Evolutionary conservation across 2,888 invertebrate genomes (phyloP).

Genomic region (Carabus problematicus): DNA sequence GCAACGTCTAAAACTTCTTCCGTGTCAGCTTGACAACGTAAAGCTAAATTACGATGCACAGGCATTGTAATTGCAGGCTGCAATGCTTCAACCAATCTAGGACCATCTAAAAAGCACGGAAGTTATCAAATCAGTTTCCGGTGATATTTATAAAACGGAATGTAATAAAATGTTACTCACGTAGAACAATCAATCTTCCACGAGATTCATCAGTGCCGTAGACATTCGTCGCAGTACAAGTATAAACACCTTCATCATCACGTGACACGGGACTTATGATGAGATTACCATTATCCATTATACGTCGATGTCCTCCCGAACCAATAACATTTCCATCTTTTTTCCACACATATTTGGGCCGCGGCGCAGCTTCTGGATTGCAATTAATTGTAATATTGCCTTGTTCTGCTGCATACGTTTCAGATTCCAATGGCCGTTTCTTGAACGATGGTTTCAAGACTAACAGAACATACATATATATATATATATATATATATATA

Average conservation of each 20-base stretch:
- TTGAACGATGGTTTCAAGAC: constrained; percentile 84
- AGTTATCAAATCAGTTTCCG: constrained; percentile 1
- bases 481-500: neutral
- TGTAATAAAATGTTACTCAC: constrained; percentile 60
- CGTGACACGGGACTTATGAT: constrained; percentile 84
- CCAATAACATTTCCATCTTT: constrained; percentile 80
- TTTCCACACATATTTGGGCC: constrained; percentile 88
- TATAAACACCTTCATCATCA: constrained; percentile 87
- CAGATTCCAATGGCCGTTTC: constrained; percentile 86
- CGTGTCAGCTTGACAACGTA: constrained; percentile 85
- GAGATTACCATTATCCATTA: constrained; percentile 85
- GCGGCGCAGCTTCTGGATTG: constrained; percentile 93
- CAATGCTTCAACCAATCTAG: constrained; percentile 74
- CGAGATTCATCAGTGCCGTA: constrained; percentile 88
- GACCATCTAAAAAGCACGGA: constrained; percentile 66
- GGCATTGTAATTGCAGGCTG: constrained; percentile 72
- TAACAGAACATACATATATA: constrained; percentile 49
- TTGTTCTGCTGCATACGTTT: constrained; percentile 89
- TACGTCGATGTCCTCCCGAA: constrained; percentile 80
- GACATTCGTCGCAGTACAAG: constrained; percentile 84
- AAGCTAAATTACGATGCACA: constrained; percentile 72
- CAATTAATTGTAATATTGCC: constrained; percentile 92
- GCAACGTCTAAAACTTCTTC: constrained; percentile 89
- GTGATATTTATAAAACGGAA: neutral
- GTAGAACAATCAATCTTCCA: constrained; percentile 82